Evolutionary conservation across 2,113 vertebrate genomes (phyloP).

Genomic region (Telmatochromis bifrenatus): DNA sequence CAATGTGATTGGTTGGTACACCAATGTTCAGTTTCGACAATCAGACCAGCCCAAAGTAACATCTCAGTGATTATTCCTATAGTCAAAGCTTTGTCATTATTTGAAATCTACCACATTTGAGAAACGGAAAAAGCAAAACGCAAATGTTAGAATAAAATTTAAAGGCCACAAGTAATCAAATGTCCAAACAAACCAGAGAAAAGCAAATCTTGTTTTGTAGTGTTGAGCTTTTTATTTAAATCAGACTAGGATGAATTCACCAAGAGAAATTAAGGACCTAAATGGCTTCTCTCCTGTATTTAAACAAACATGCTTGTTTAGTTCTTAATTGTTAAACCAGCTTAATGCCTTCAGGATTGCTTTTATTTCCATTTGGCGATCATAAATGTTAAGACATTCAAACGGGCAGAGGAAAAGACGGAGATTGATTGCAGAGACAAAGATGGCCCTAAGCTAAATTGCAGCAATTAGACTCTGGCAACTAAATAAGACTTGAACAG

Average conservation of each 20-base stretch:
- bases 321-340: neutral
- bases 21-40: neutral
- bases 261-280: neutral
- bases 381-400: slow-evolving; percentile 1
- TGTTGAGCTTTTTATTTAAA: neutral
- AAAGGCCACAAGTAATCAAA: neutral
- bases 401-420: neutral
- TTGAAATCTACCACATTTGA: neutral
- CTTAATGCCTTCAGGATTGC: neutral
- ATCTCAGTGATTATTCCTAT: neutral
- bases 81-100: neutral
- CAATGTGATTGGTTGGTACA: neutral
- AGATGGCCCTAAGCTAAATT: neutral
- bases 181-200: neutral
- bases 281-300: neutral
- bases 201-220: neutral
- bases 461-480: neutral
- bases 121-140: neutral
- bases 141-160: neutral
- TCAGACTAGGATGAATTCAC: neutral
- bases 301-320: neutral
- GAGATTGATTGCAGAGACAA: neutral
- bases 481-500: neutral
- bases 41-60: neutral
- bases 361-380: slow-evolving; percentile 3